Conservation (phyloP, 1,140 invertebrate genomes). For the Leptoteleia sp. region DNA sequence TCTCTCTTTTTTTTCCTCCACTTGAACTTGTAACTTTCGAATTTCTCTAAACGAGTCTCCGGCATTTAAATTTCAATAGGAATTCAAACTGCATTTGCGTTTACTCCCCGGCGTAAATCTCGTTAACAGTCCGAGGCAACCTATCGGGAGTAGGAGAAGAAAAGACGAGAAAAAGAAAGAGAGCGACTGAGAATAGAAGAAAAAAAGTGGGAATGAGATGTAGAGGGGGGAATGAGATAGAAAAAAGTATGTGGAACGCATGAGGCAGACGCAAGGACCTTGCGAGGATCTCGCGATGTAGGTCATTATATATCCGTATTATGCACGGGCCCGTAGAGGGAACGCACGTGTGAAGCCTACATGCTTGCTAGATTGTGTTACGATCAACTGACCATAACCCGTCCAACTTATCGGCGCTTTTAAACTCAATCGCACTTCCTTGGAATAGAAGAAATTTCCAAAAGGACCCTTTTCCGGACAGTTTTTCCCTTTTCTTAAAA, state of each 20-base stretch:
- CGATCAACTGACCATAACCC: conserved; percentile 73
- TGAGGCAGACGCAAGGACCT: conserved; percentile 63
- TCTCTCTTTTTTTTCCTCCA: too few relatives aligned
- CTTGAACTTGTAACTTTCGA: conserved; percentile 50
- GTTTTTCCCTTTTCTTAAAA: too few relatives aligned
- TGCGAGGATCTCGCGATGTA: conserved; percentile 71
- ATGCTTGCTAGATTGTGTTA: conserved; percentile 75
- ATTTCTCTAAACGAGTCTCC: conserved; percentile 59
- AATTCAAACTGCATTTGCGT: conserved; percentile 50
- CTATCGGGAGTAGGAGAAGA: conserved; percentile 2
- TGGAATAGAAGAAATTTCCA: too few relatives aligned
- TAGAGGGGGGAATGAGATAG: conserved; percentile 4
- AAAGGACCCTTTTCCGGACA: too few relatives aligned
- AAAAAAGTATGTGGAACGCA: conserved; percentile 70
- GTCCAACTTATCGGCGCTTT: conserved; percentile 59
- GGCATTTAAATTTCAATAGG: conserved; percentile 59
- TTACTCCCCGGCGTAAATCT: conserved; percentile 54
- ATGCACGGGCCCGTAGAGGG: conserved; percentile 69
- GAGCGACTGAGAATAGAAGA: background rate
- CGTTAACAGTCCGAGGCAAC: conserved; percentile 57
- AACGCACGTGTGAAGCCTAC: conserved; percentile 76
- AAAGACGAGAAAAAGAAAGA: conserved; percentile 15
- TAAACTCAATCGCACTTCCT: conserved; percentile 36
- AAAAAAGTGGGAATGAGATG: conserved; percentile 22
- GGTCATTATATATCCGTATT: conserved; percentile 75